Base-by-base conservation (phyloP, 2,797 vertebrate species). In the Rhadinocentrus ornatus region DNA sequence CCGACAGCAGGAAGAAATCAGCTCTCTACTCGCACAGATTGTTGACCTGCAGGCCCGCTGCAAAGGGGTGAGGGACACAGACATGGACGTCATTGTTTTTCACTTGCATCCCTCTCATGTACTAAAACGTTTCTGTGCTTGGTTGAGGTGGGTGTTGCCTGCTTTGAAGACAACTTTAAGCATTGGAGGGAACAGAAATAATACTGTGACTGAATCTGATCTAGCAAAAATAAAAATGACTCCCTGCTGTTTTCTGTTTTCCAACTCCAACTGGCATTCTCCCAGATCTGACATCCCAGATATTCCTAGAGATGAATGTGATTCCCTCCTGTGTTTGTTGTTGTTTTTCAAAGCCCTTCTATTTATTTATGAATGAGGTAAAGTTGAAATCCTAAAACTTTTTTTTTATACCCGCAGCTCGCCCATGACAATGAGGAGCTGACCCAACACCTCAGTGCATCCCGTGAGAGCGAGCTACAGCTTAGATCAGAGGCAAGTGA, bases 1-100 rank as follows among this genome's bases (percentile, higher is more conserved):
- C 0, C 88, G 94, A 58, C 96, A 97, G 85, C 95, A 96, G 92
- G 96, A 96, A 63, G 96, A 98, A 92, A 96, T 97, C 84, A 93
- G 94, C 50, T 90, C 83, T 12, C 93, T 98, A 65, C 93, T 96
- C 54, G 94, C 91, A 0, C 95, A 96, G 87, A 94, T 96, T 0
- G 93, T 94, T 1, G 95, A 95, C 24, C 93, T 96, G 56, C 95
- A 97, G 89, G 94, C 94, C 10, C 94, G 94, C 20, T 96, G 95
- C 77, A 95, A 95, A 72, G 66, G 15, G 76, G 96, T 98, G 85
- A 93, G 94, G 3, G 3, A 12, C 27, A 52, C 32, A 18, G 7
- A 66, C 27, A 13, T 27, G 12, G 11, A 22, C 11, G 8, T 7
- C 18, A 4, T 22, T 8, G 6, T 2, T 48, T 32, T 1, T 20